phyloP scores from a whole-genome alignment of 2,113 vertebrate species.

The Rhadina sibilatrix region DNA sequence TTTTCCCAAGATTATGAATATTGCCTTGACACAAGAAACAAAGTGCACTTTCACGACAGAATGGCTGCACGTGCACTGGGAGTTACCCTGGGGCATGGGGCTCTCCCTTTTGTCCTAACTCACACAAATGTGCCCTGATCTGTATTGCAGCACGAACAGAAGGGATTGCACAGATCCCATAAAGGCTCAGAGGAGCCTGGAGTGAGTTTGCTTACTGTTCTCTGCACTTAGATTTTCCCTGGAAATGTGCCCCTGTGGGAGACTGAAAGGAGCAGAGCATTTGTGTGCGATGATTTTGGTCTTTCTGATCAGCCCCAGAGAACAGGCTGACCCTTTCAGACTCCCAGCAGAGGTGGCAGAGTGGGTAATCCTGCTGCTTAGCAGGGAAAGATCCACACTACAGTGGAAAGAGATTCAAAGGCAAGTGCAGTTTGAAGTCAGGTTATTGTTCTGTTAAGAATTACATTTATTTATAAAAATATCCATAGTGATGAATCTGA shows the following conservation, averaged over 20 bases:
- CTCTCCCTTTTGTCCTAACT: neutral
- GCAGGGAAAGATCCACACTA: neutral
- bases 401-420: neutral
- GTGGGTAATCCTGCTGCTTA: neutral
- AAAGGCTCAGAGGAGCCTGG: neutral
- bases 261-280: neutral
- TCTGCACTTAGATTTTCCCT: neutral
- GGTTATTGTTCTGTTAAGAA: neutral
- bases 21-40: neutral
- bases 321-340: neutral
- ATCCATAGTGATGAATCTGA: neutral
- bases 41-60: accelerated
- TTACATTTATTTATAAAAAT: neutral
- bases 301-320: neutral
- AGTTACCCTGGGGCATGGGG: neutral
- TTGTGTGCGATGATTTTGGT: accelerated
- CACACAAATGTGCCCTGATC: neutral
- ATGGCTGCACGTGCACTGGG: neutral
- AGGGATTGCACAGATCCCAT: neutral
- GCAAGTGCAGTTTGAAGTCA: neutral
- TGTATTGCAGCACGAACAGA: neutral
- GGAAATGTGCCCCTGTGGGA: accelerated
- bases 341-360: neutral
- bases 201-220: neutral
- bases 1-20: neutral